Conservation (phyloP, 2,113 vertebrate species). For the Rousettus leschenaultii region DNA sequence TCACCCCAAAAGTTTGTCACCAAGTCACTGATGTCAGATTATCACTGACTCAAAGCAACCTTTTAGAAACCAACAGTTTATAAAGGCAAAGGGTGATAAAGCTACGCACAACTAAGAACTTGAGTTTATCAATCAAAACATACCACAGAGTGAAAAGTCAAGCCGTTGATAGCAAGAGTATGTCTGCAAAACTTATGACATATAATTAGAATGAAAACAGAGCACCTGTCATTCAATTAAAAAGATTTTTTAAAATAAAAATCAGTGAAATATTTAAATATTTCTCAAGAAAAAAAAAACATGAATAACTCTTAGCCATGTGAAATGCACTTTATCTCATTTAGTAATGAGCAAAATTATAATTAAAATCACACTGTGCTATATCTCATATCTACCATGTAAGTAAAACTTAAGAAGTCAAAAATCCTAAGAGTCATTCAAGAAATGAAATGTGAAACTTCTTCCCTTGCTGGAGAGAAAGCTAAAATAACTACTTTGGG, state of each 20-base stretch:
- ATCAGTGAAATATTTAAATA: background rate
- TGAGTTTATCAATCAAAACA: background rate
- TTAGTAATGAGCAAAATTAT: background rate
- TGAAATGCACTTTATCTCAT: background rate
- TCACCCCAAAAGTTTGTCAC: background rate
- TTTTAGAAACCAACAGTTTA: background rate
- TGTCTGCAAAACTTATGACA: background rate
- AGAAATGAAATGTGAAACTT: background rate
- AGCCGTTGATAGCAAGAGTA: background rate
- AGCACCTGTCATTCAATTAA: background rate
- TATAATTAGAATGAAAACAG: background rate
- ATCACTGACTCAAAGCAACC: background rate
- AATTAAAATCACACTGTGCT: background rate
- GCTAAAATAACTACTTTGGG: background rate
- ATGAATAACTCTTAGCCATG: background rate
- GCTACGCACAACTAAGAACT: background rate
- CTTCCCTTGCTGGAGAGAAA: background rate
- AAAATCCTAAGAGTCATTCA: background rate
- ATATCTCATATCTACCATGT: background rate
- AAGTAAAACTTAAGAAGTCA: background rate
- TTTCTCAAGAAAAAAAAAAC: background rate
- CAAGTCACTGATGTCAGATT: background rate
- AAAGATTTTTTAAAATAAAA: background rate
- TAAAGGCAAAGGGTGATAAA: background rate
- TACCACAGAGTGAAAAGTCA: background rate